phyloP scores from a whole-genome alignment of 2,888 invertebrate species.

The Zygaena filipendulae region DNA sequence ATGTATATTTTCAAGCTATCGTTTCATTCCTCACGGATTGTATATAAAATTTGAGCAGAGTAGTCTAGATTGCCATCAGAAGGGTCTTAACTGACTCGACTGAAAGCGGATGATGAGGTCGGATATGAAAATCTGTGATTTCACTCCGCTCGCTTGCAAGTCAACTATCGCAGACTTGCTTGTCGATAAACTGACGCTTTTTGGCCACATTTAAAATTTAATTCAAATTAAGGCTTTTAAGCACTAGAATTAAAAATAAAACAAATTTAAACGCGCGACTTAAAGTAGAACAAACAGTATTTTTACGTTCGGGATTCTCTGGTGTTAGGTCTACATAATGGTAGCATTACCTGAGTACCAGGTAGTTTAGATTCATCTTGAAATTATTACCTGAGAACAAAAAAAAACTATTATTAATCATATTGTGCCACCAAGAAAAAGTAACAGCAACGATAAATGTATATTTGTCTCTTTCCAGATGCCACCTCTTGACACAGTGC shows the following conservation, averaged over 20 bases:
- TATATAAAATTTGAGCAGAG: neutral
- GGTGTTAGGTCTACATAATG: too few species aligned
- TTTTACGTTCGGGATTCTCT: too few species aligned
- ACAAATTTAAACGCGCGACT: neutral
- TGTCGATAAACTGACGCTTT: constrained; percentile 47
- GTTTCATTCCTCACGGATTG: constrained; percentile 15
- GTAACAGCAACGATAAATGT: too few species aligned
- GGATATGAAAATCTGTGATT: constrained; percentile 49
- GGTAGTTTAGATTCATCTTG: too few species aligned
- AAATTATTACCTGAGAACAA: too few species aligned
- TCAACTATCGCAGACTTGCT: constrained; percentile 52
- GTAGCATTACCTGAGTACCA: too few species aligned
- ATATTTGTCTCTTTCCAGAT: too few species aligned
- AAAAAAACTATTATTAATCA: too few species aligned
- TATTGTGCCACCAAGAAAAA: too few species aligned
- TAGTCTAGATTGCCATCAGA: constrained; percentile 27
- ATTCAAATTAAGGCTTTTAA: constrained; percentile 5
- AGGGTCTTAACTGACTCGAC: constrained; percentile 22
- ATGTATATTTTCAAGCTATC: constrained; percentile 21
- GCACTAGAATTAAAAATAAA: neutral
- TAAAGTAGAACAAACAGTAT: too few species aligned
- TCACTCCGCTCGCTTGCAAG: constrained; percentile 36
- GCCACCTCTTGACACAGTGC: too few species aligned
- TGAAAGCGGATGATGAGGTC: constrained; percentile 24
- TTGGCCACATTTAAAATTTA: constrained; percentile 26